Evolutionary conservation across 2,113 vertebrate species (phyloP).

Genomic region (Crotalus tigris): DNA sequence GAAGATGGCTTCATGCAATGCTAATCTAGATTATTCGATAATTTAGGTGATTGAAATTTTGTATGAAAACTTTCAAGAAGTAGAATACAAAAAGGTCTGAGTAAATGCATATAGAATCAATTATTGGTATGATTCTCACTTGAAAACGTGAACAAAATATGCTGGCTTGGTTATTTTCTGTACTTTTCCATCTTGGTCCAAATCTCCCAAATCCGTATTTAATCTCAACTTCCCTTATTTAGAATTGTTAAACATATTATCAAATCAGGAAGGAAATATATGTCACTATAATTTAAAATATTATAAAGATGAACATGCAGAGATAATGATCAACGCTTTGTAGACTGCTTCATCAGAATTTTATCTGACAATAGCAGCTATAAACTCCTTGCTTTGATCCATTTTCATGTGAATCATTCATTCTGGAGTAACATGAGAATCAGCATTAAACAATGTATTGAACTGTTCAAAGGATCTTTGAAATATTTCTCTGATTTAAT

Average conservation of each 20-base stretch:
- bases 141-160: not conserved
- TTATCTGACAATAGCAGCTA: not conserved
- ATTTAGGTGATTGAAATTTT: not conserved
- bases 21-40: not conserved
- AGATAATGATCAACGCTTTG: not conserved
- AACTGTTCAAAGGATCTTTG: not conserved
- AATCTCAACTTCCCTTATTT: not conserved
- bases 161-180: not conserved
- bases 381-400: not conserved
- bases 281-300: not conserved
- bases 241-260: not conserved
- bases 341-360: not conserved
- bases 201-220: not conserved
- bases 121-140: too few relatives aligned
- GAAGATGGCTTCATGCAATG: not conserved
- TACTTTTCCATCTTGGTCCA: not conserved
- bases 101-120: not conserved
- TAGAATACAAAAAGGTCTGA: not conserved
- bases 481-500: not conserved
- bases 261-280: not conserved
- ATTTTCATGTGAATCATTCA: not conserved
- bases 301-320: not conserved
- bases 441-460: not conserved
- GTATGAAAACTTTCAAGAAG: not conserved
- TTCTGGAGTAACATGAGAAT: not conserved